Percentiles rank a stretch among this genome's conserved stretches.
Conservation (phyloP, 2,888 invertebrate species). For the Melieria picta region DNA sequence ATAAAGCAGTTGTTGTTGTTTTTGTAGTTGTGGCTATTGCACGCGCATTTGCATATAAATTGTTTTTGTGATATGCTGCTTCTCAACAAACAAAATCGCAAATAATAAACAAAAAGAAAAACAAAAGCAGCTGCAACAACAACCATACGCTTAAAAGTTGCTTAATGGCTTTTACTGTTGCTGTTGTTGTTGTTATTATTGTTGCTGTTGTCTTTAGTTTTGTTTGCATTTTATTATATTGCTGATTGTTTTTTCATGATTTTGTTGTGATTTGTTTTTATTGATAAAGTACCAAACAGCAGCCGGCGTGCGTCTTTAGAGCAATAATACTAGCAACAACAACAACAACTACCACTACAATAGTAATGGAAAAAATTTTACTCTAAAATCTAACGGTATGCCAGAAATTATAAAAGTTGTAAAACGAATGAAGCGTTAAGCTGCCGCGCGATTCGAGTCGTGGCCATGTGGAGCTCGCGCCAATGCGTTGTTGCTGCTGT, state of each 20-base stretch:
- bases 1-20: not conserved
- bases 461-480: constrained; percentile 2
- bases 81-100: not conserved
- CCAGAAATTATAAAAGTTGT: constrained; percentile 8
- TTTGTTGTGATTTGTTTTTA: too few species aligned
- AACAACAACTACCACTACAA: not conserved
- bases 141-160: not conserved
- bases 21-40: not conserved
- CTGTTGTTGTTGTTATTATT: too few species aligned
- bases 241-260: too few species aligned
- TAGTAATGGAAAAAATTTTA: constrained; percentile 28
- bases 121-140: not conserved
- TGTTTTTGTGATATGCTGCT: constrained; percentile 22
- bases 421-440: constrained; percentile 13
- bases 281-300: too few species aligned
- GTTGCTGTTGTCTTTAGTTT: too few species aligned
- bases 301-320: too few species aligned
- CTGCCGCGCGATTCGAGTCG: too few species aligned
- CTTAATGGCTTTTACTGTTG: too few species aligned
- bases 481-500: not conserved
- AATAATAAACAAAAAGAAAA: constrained; percentile 8
- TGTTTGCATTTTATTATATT: too few species aligned
- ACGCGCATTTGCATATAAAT: constrained; percentile 30
- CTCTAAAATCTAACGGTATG: constrained; percentile 22
- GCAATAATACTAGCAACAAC: too few species aligned